Conservation (phyloP, 2,113 vertebrate species). For the Lagenorhynchus albirostris region DNA sequence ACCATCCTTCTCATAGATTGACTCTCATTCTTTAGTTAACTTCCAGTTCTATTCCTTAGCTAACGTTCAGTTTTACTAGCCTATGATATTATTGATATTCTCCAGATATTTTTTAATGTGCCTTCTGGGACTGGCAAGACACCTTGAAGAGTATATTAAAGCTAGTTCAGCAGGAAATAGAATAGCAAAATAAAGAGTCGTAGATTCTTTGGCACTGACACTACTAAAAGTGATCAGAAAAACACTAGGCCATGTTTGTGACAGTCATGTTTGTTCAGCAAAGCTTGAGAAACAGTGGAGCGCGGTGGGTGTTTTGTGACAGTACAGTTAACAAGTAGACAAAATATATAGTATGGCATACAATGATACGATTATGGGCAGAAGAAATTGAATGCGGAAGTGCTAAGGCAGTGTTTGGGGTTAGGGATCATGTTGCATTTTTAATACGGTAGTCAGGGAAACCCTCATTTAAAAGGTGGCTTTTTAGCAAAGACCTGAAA, state of each 20-base stretch:
- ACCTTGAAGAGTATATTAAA: neutral
- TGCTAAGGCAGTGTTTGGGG: neutral
- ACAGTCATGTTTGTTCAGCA: neutral
- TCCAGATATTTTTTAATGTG: neutral
- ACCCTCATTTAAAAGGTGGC: neutral
- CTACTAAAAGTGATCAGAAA: neutral
- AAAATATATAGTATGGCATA: neutral
- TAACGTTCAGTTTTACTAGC: neutral
- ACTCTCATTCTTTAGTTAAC: neutral
- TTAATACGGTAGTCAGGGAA: neutral
- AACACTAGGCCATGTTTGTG: neutral
- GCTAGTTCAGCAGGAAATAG: neutral
- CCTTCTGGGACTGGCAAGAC: neutral
- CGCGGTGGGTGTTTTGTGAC: neutral
- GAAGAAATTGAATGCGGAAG: neutral
- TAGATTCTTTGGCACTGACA: constrained; percentile 3
- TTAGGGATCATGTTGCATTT: neutral
- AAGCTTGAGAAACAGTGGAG: neutral
- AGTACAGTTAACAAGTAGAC: neutral
- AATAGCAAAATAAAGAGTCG: neutral
- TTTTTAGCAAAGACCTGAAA: neutral
- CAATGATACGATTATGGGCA: neutral
- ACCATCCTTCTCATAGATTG: neutral
- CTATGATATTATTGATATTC: neutral
- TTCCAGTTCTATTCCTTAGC: neutral